These are phyloP conservation scores for Laticauda laticaudata DNA, from an alignment of 2,113 vertebrate species.

Conservation along the genomic window DNA sequence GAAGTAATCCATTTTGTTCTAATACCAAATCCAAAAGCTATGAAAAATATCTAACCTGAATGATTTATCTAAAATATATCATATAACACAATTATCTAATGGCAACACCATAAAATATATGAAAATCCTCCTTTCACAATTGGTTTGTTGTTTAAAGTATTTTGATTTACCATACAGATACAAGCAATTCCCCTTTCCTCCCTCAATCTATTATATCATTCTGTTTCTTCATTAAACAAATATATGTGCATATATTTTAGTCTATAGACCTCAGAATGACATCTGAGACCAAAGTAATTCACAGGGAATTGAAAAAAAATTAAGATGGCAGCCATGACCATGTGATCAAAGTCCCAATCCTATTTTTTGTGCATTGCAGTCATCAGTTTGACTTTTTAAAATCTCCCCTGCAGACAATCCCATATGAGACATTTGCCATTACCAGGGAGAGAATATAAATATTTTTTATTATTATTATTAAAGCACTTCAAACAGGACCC, in stretches of 20 bases:
- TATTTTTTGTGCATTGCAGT: neutral
- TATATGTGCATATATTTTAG: neutral
- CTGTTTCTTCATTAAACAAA: neutral
- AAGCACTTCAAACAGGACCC: neutral
- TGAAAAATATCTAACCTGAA: neutral
- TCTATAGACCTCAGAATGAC: neutral
- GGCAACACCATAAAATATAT: neutral
- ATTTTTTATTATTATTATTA: neutral
- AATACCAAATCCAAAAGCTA: neutral
- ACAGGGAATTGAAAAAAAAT: neutral
- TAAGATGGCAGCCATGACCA: neutral
- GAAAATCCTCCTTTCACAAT: neutral
- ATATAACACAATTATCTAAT: neutral
- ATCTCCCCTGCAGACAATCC: neutral
- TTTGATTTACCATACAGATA: neutral
- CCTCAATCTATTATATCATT: neutral
- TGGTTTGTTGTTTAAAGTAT: neutral
- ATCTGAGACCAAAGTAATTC: neutral
- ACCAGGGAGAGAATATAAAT: neutral
- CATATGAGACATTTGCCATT: neutral
- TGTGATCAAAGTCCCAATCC: neutral
- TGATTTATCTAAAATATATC: neutral
- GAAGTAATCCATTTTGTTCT: slow-evolving; percentile 37
- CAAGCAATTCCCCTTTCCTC: neutral
- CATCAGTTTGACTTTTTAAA: neutral